Evolutionary conservation across 1,140 invertebrate species (phyloP).

Genomic region (Contarinia nasturtii): DNA sequence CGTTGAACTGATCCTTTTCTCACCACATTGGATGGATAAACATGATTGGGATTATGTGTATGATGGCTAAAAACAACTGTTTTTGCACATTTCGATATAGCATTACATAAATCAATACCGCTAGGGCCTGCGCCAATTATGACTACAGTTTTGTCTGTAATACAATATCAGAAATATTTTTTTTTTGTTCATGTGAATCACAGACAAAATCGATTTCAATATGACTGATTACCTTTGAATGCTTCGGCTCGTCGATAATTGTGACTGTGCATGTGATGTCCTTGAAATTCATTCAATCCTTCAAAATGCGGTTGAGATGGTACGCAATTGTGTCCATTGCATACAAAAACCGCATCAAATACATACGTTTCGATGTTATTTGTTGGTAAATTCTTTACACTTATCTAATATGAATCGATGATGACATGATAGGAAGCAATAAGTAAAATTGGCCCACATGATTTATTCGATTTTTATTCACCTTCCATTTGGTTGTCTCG

Average conservation of each 20-base stretch:
- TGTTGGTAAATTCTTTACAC: slow-evolving; percentile 32
- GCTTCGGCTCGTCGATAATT: slow-evolving; percentile 55
- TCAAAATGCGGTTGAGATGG: slow-evolving; percentile 37
- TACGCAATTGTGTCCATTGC: slow-evolving; percentile 67
- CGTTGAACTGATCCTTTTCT: slow-evolving; percentile 40
- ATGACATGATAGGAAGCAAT: not conserved
- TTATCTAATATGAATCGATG: slow-evolving; percentile 8
- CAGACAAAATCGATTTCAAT: not conserved
- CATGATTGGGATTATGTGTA: slow-evolving; percentile 32
- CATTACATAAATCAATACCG: slow-evolving; percentile 65
- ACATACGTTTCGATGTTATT: slow-evolving; percentile 28
- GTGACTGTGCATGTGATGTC: slow-evolving; percentile 60
- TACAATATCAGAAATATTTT: not conserved
- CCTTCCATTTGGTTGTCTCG: slow-evolving; percentile 13
- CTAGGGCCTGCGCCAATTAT: slow-evolving; percentile 75
- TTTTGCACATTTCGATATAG: slow-evolving; percentile 45
- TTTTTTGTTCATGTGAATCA: not conserved
- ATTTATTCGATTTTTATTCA: slow-evolving; percentile 5
- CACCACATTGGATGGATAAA: slow-evolving; percentile 39
- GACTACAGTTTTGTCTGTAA: slow-evolving; percentile 31
- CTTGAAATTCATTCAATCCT: slow-evolving; percentile 44
- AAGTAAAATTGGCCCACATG: not conserved
- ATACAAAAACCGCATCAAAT: slow-evolving; percentile 70
- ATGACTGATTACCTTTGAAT: slow-evolving; percentile 33
- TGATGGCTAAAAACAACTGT: slow-evolving; percentile 52